Conservation (phyloP, 2,888 invertebrate species). For the Tipula vernalis region DNA sequence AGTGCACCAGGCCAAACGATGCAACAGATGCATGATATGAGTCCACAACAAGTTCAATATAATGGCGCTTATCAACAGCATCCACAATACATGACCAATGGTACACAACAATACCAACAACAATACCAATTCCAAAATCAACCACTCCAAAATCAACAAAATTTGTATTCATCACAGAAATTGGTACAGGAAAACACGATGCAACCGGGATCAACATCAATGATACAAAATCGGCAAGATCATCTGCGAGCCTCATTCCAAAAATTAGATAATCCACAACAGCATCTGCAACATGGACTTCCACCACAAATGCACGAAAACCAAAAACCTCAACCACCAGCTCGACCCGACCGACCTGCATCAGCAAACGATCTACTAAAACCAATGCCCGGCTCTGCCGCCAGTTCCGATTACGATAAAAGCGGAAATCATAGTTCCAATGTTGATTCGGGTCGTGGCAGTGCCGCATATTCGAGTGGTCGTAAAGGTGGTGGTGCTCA, state of each 20-base stretch:
- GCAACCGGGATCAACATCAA: constrained; percentile 18
- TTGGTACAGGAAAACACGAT: constrained; percentile 12
- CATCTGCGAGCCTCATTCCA: constrained; percentile 17
- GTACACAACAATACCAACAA: constrained; percentile 12
- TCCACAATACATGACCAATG: neutral
- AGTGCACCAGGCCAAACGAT: neutral
- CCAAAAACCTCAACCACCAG: constrained; percentile 23
- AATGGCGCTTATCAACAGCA: neutral
- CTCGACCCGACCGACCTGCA: constrained; percentile 12
- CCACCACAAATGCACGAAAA: constrained; percentile 35
- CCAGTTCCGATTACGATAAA: constrained; percentile 64
- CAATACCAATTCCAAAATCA: neutral
- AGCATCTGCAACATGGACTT: neutral
- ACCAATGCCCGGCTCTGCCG: constrained; percentile 43
- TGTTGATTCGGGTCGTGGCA: constrained; percentile 68
- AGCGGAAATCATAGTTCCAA: constrained; percentile 61
- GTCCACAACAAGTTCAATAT: neutral
- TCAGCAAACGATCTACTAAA: constrained; percentile 19
- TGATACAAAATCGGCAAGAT: constrained; percentile 23
- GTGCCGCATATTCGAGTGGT: constrained; percentile 66
- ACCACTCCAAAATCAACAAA: neutral
- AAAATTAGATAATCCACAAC: constrained; percentile 15
- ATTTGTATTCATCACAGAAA: neutral
- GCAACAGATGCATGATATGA: neutral
- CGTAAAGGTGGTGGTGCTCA: constrained; percentile 37